Evolutionary conservation across 2,888 invertebrate species (phyloP), one percentile per base, ranked within the genome.

Genomic region (Notocelia uddmanniana): DNA sequence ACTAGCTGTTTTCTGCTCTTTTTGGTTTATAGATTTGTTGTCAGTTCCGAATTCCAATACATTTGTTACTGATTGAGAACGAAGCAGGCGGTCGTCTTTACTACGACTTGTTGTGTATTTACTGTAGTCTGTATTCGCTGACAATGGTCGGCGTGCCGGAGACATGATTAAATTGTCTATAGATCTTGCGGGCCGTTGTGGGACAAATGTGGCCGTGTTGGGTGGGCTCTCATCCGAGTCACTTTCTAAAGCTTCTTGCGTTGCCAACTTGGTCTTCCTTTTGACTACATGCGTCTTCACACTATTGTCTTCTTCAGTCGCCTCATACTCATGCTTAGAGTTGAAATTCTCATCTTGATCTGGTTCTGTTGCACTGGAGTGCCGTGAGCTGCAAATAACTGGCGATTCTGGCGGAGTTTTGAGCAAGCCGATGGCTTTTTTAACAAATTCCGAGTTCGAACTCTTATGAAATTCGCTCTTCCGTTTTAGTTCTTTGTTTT

Each of bases 121-220:
- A 68, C 78, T 81, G 69, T 85, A 80, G 73, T 83, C 82, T 34
- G 80, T 78, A 75, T 80, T 81, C 5, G 85, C 87, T 37, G 89
- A 89, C 18, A 85, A 75, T n/a, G 90, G 90, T 76, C 88, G 82
- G 52, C 88, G 81, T 6, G 86, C 87, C 31, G 92, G 92, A 45
- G 93, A 91, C 73, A 88, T 91, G 13, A 92, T 86, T 66, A 91
- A 76, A 73, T 80, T 85, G 41, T 92, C 89, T 68, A 88, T 83
- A 15, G 87, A 86, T 75, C 87, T 89, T 6, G 87, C 79, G 23
- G 81, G 75, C 48, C 83, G 80, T n/a, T 84, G 81, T 18, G 78
- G 74, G 23, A 77, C 74, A 66, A 76, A n/a, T 23, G n/a, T 19
- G 5, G 15, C 76, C 31, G 82, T 76, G 23, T 79, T 83, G 57